These are phyloP conservation scores for Alectoris magna DNA, from an alignment of 2,797 vertebrate species.

Conservation along the genomic window DNA sequence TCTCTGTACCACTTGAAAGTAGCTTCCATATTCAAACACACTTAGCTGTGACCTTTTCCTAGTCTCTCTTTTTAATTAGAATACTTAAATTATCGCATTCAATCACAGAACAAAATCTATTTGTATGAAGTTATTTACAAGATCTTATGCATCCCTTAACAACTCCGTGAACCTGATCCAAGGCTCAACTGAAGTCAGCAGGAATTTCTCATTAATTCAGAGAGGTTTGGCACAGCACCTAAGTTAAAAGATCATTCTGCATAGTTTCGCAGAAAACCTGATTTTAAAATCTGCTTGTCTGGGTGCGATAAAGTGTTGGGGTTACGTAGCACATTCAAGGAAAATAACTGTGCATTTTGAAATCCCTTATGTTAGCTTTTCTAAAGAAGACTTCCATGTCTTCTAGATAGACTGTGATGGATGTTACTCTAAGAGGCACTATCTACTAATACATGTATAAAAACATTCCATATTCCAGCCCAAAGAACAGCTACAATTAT, in stretches of 20 bases:
- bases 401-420: neutral
- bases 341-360: neutral
- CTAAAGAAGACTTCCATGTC: neutral
- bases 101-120: slow-evolving; percentile 69
- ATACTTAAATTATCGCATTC: slow-evolving; percentile 59
- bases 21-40: slow-evolving; percentile 58
- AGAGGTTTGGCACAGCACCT: slow-evolving; percentile 22
- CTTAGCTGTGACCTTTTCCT: slow-evolving; percentile 68
- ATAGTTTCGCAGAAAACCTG: slow-evolving; percentile 14
- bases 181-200: slow-evolving; percentile 35
- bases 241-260: neutral
- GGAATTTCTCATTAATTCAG: slow-evolving; percentile 38
- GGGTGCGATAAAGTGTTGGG: neutral
- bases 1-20: slow-evolving; percentile 39
- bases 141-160: slow-evolving; percentile 45
- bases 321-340: neutral
- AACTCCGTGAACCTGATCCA: slow-evolving; percentile 9
- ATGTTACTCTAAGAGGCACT: neutral
- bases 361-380: neutral
- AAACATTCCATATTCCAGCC: neutral
- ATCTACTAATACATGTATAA: neutral
- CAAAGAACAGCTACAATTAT: neutral
- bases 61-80: slow-evolving; percentile 62
- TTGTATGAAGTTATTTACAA: slow-evolving; percentile 65
- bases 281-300: neutral